Percentiles rank a stretch among this genome's conserved stretches.
phyloP scores from a whole-genome alignment of 2,113 vertebrate species.

The Pipa parva region DNA sequence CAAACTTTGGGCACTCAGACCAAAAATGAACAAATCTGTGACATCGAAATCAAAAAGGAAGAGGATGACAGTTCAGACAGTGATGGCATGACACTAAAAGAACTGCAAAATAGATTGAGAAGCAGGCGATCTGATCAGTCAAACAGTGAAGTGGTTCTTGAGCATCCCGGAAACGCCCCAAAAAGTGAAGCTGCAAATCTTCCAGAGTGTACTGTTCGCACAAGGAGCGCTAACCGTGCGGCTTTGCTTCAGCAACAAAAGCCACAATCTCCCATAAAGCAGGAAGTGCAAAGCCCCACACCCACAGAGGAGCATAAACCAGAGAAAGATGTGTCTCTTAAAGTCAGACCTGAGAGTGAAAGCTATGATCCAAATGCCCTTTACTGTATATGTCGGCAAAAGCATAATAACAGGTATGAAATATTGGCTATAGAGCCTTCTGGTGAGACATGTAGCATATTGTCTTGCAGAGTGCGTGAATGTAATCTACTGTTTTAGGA shows the following conservation, averaged over 20 bases:
- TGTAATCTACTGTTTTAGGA: no score
- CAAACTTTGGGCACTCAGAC: slow-evolving; percentile 43
- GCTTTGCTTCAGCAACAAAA: slow-evolving; percentile 52
- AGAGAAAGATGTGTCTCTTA: slow-evolving; percentile 43
- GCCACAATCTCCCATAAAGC: slow-evolving; percentile 45
- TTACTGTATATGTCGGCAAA: slow-evolving; percentile 85
- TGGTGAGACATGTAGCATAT: no score
- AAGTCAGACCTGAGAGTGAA: slow-evolving; percentile 63
- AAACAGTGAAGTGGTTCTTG: slow-evolving; percentile 9
- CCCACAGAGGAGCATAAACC: slow-evolving; percentile 42
- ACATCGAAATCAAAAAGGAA: slow-evolving; percentile 46
- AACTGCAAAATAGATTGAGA: slow-evolving; percentile 64
- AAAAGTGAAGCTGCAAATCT: slow-evolving; percentile 37
- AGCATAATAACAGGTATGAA: slow-evolving; percentile 83
- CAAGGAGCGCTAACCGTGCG: slow-evolving; percentile 52
- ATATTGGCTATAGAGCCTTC: no score
- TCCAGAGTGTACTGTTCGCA: slow-evolving; percentile 51
- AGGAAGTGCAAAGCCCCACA: slow-evolving; percentile 48
- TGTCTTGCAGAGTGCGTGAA: no score
- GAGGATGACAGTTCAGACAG: slow-evolving; percentile 71
- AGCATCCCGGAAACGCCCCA: slow-evolving; percentile 28
- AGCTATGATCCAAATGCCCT: slow-evolving; percentile 70
- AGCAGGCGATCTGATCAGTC: slow-evolving; percentile 48
- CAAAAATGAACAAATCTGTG: slow-evolving; percentile 32
- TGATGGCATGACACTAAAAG: slow-evolving; percentile 67